phyloP scores from a whole-genome alignment of 2,888 invertebrate genomes.

The Autographa pulchrina region DNA sequence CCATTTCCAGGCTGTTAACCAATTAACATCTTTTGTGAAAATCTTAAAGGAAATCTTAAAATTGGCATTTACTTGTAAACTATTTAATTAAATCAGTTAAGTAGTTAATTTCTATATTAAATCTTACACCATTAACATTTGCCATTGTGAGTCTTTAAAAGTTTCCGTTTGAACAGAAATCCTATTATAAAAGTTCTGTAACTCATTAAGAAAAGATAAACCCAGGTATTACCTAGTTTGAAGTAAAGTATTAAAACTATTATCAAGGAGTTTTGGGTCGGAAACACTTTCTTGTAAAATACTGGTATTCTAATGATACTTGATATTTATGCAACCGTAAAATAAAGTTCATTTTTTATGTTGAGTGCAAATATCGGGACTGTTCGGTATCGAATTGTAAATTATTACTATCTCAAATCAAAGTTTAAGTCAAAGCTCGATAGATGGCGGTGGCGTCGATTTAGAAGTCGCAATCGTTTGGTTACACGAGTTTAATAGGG shows the following conservation, averaged over 20 bases:
- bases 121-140: conserved; percentile 9
- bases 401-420: no score
- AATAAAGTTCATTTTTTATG: no score
- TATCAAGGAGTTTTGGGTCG: conserved; percentile 12
- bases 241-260: conserved; percentile 1
- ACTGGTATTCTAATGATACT: not conserved
- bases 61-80: not conserved
- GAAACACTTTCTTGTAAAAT: not conserved
- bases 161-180: conserved; percentile 35
- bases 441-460: no score
- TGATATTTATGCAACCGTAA: no score
- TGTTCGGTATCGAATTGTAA: no score
- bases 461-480: no score
- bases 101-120: not conserved
- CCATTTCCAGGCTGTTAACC: not conserved
- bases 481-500: no score
- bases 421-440: no score
- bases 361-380: no score
- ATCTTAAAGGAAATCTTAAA: not conserved
- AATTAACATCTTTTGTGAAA: not conserved
- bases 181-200: conserved; percentile 41
- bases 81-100: not conserved
- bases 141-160: conserved; percentile 29
- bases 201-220: conserved; percentile 34
- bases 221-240: not conserved